A percentile compares a stretch with the other conserved stretches of the same genome.
Evolutionary conservation across 2,113 vertebrate species (phyloP).

Genomic region (Zeus faber): DNA sequence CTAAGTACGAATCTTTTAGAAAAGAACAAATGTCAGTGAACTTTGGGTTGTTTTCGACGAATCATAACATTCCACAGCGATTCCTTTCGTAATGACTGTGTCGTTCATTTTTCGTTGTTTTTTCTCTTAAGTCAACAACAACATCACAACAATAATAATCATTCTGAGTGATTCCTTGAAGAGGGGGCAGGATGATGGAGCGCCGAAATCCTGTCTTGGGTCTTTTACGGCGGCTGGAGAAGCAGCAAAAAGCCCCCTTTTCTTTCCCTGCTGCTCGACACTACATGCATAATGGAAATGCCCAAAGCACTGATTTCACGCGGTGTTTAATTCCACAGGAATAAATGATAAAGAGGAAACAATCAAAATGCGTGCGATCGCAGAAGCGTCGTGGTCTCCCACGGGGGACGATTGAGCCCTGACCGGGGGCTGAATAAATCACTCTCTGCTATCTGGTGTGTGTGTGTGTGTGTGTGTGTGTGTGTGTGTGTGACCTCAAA

Average conservation of each 20-base stretch:
- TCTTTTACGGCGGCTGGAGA: constrained; percentile 62
- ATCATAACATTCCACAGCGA: constrained; percentile 20
- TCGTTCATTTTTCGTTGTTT: too few relatives aligned
- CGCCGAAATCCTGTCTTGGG: too few relatives aligned
- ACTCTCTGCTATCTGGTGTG: constrained; percentile 14
- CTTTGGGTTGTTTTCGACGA: constrained; percentile 54
- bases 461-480: not conserved
- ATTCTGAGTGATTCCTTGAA: too few relatives aligned
- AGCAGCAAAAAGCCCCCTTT: too few relatives aligned
- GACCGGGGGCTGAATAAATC: constrained; percentile 65
- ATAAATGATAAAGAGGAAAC: constrained; percentile 76
- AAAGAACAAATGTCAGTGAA: constrained; percentile 56
- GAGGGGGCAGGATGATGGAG: too few relatives aligned
- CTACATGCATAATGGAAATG: constrained; percentile 67
- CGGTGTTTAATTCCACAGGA: constrained; percentile 77
- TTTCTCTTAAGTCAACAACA: too few relatives aligned
- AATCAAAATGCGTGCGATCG: constrained; percentile 71
- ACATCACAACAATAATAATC: too few relatives aligned
- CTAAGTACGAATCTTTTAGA: constrained; percentile 50
- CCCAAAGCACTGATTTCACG: constrained; percentile 73
- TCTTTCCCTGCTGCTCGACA: too few relatives aligned
- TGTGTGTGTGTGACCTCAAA: not conserved
- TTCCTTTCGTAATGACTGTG: constrained; percentile 28
- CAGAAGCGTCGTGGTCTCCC: constrained; percentile 63
- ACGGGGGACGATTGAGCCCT: constrained; percentile 69